Evolutionary conservation across 2,113 vertebrate species (phyloP).

Genomic region (Kryptolebias marmoratus): DNA sequence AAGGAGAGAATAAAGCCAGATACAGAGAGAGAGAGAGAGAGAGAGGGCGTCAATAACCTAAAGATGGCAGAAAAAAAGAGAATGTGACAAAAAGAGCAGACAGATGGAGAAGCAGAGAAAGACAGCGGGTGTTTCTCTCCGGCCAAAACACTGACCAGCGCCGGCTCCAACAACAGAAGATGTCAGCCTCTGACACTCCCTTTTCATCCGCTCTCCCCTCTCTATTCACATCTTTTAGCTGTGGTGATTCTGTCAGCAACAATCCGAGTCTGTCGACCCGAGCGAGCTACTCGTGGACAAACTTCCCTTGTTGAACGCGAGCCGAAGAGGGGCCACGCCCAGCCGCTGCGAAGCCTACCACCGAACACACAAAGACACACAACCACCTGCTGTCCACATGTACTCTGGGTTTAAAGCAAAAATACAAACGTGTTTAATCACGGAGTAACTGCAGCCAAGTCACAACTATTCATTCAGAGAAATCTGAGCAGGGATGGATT

Average conservation of each 20-base stretch:
- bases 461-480: slow-evolving; percentile 15
- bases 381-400: slow-evolving; percentile 23
- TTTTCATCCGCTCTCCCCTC: slow-evolving; percentile 44
- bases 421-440: not conserved
- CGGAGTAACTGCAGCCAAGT: slow-evolving; percentile 6
- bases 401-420: not conserved
- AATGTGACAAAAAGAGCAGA: slow-evolving; percentile 61
- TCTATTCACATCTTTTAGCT: slow-evolving; percentile 60
- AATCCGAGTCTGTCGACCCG: slow-evolving; percentile 56
- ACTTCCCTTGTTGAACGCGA: slow-evolving; percentile 27
- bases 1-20: slow-evolving; percentile 56
- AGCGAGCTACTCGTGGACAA: slow-evolving; percentile 30
- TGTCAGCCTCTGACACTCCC: slow-evolving; percentile 47
- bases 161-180: slow-evolving; percentile 62
- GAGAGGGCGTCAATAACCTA: slow-evolving; percentile 68
- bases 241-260: slow-evolving; percentile 57
- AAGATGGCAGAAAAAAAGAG: slow-evolving; percentile 55
- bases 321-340: slow-evolving; percentile 48
- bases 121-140: slow-evolving; percentile 63
- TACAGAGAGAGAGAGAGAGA: slow-evolving; percentile 31
- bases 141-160: slow-evolving; percentile 59
- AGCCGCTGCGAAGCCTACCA: slow-evolving; percentile 20
- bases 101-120: slow-evolving; percentile 71
- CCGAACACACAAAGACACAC: not conserved
- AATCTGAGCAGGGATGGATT: slow-evolving; percentile 5